These are phyloP conservation scores for Thymelicus acteon DNA, from an alignment of 2,888 invertebrate species.

Conservation along the genomic window DNA sequence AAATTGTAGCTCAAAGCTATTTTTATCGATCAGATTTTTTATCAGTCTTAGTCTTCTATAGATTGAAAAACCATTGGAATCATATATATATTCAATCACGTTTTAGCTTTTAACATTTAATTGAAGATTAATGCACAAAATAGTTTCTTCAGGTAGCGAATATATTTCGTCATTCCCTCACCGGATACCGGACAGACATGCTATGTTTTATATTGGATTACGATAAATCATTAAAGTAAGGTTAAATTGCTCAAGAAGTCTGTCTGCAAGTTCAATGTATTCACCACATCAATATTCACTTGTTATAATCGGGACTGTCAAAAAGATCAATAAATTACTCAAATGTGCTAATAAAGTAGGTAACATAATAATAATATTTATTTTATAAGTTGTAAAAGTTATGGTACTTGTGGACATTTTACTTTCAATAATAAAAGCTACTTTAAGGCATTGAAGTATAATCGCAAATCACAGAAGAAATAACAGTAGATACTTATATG, in stretches of 20 bases:
- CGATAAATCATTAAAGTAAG: not conserved
- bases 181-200: constrained; percentile 11
- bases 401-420: too few species aligned
- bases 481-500: too few species aligned
- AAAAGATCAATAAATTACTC: not conserved
- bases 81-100: too few species aligned
- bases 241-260: constrained; percentile 14
- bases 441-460: too few species aligned
- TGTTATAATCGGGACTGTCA: not conserved
- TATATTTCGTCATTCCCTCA: not conserved
- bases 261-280: constrained; percentile 34
- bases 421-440: too few species aligned
- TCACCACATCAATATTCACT: constrained; percentile 8
- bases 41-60: too few species aligned
- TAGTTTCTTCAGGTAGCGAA: not conserved
- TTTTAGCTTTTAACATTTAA: too few species aligned
- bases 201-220: constrained; percentile 1
- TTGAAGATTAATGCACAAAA: too few species aligned
- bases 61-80: too few species aligned
- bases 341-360: not conserved
- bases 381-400: not conserved
- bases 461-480: too few species aligned
- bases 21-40: too few species aligned
- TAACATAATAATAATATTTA: not conserved
- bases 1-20: too few species aligned